Percentiles rank a stretch among this genome's conserved stretches.
These are phyloP conservation scores for Callipepla californica DNA, from an alignment of 2,113 vertebrate genomes.

Conservation along the genomic window DNA sequence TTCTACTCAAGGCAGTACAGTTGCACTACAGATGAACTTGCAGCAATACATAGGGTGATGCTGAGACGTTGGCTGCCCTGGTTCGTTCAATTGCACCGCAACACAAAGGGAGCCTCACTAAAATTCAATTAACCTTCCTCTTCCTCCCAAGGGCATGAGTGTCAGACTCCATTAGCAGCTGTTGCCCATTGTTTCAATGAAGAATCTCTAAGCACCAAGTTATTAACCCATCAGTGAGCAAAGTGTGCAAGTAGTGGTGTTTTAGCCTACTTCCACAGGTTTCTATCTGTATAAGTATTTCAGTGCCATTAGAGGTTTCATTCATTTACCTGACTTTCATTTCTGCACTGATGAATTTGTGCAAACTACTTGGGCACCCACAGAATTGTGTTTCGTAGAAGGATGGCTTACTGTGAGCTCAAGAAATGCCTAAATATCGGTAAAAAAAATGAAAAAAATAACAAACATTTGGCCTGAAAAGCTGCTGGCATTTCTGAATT, in stretches of 20 bases:
- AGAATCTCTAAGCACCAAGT: not conserved
- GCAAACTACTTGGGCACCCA: not conserved
- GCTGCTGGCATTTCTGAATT: not conserved
- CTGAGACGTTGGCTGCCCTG: constrained; percentile 3
- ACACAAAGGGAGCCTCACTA: constrained; percentile 17
- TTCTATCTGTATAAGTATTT: not conserved
- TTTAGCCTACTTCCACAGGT: not conserved
- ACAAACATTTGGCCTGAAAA: not conserved
- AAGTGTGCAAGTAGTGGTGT: not conserved
- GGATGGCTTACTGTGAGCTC: not conserved
- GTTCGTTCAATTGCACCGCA: constrained; percentile 23
- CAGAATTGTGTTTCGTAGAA: not conserved
- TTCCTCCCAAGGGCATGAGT: not conserved
- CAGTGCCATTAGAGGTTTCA: not conserved
- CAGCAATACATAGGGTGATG: not conserved
- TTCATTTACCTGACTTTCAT: not conserved
- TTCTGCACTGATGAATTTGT: not conserved
- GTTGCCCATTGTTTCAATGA: constrained; percentile 21
- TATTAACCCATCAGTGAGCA: constrained; percentile 47
- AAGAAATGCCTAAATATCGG: not conserved
- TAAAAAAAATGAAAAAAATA: not conserved
- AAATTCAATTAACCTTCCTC: constrained; percentile 50
- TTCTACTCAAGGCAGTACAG: not conserved
- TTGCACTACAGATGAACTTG: not conserved
- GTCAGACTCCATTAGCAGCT: not conserved